Evolutionary conservation across 2,888 invertebrate species (phyloP).

Genomic region (Anthrax anthrax): DNA sequence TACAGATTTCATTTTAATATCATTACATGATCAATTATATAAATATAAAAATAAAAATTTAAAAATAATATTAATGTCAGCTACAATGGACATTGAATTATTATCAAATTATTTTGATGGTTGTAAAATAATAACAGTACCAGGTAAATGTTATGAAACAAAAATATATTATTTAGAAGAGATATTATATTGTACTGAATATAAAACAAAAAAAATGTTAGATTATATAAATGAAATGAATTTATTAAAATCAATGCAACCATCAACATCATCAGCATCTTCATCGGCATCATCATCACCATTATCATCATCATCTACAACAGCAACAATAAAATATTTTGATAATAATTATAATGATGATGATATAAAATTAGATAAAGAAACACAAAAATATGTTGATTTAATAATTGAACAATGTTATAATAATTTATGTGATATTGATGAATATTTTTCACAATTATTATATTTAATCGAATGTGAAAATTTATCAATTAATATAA

Average conservation of each 20-base stretch:
- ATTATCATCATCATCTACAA: neutral
- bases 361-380: neutral
- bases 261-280: no score
- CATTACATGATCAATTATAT: slow-evolving; percentile 61
- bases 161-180: slow-evolving; percentile 69
- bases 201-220: slow-evolving; percentile 21
- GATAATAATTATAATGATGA: neutral
- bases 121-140: slow-evolving; percentile 61
- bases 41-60: slow-evolving; percentile 42
- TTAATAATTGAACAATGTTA: slow-evolving; percentile 27
- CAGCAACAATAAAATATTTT: no score
- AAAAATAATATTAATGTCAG: slow-evolving; percentile 25
- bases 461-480: slow-evolving; percentile 66
- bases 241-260: neutral
- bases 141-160: slow-evolving; percentile 62
- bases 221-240: slow-evolving; percentile 13
- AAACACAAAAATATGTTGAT: slow-evolving; percentile 20
- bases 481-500: slow-evolving; percentile 57
- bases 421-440: slow-evolving; percentile 29
- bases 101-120: slow-evolving; percentile 72
- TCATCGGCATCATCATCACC: neutral
- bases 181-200: slow-evolving; percentile 44
- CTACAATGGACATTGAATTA: slow-evolving; percentile 71
- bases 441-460: slow-evolving; percentile 59
- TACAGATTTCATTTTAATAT: slow-evolving; percentile 82